phyloP scores from a whole-genome alignment of 2,888 invertebrate genomes.

The Lithosia quadra region DNA sequence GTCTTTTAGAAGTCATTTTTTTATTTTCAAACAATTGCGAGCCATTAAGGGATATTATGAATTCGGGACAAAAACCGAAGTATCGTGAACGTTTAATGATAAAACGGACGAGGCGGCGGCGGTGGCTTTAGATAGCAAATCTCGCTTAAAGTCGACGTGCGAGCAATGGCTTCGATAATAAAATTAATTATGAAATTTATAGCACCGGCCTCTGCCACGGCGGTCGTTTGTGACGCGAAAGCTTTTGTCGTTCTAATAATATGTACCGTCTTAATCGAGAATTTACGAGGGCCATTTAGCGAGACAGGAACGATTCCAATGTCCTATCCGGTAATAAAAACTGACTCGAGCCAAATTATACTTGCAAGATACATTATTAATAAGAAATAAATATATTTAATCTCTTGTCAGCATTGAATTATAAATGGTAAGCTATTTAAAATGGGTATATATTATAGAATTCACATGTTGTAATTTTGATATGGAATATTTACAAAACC shows the following conservation, averaged over 20 bases:
- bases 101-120: slow-evolving; percentile 66
- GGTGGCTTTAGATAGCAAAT: slow-evolving; percentile 79
- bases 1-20: slow-evolving; percentile 68
- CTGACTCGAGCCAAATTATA: slow-evolving; percentile 66
- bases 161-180: slow-evolving; percentile 77
- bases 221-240: slow-evolving; percentile 62
- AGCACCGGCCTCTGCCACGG: slow-evolving; percentile 59
- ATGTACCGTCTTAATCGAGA: slow-evolving; percentile 77
- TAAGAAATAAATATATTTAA: slow-evolving; percentile 52
- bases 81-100: slow-evolving; percentile 80
- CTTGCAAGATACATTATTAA: slow-evolving; percentile 63
- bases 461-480: background rate
- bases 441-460: background rate
- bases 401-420: slow-evolving; percentile 49
- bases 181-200: slow-evolving; percentile 84
- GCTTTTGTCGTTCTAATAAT: slow-evolving; percentile 73
- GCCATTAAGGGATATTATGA: slow-evolving; percentile 71
- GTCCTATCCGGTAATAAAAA: slow-evolving; percentile 65
- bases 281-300: slow-evolving; percentile 74
- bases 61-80: slow-evolving; percentile 63
- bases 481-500: background rate
- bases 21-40: slow-evolving; percentile 78
- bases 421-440: slow-evolving; percentile 10
- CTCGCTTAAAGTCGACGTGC: slow-evolving; percentile 78
- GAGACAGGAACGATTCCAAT: slow-evolving; percentile 54